Percentiles rank a stretch among this genome's conserved stretches.
Evolutionary conservation across 2,888 invertebrate genomes (phyloP).

Genomic region (Meandrusa payeni): DNA sequence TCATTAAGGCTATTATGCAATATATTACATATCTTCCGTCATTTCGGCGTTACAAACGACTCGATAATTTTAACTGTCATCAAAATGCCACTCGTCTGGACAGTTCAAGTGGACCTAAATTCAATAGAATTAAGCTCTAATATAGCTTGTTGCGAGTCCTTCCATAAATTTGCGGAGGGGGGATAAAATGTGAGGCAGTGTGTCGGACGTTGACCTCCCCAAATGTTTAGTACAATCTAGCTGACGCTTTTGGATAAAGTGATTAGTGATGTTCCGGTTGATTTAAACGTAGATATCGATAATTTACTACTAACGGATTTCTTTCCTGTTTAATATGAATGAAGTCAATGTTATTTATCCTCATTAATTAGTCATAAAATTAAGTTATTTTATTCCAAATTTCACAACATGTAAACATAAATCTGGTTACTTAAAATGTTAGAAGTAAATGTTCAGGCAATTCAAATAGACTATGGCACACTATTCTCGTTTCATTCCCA

Average conservation of each 20-base stretch:
- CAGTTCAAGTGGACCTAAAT: conserved; percentile 42
- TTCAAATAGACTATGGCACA: too few relatives aligned
- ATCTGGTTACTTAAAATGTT: too few relatives aligned
- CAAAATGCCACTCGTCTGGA: conserved; percentile 26
- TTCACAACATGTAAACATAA: too few relatives aligned
- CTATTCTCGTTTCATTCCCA: too few relatives aligned
- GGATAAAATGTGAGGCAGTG: conserved; percentile 67
- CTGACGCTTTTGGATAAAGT: conserved; percentile 54
- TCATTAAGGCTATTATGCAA: conserved; percentile 18
- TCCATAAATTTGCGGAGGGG: conserved; percentile 31
- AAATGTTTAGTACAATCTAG: conserved; percentile 57
- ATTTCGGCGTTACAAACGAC: conserved; percentile 11
- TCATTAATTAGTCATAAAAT: too few relatives aligned
- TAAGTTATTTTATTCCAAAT: too few relatives aligned
- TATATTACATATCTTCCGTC: conserved; percentile 17
- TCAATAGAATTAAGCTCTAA: conserved; percentile 29
- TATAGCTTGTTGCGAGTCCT: conserved; percentile 25
- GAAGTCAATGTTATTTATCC: too few relatives aligned
- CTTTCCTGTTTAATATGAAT: too few relatives aligned
- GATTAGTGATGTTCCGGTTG: conserved; percentile 40
- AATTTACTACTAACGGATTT: conserved; percentile 21
- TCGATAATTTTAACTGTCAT: conserved; percentile 21
- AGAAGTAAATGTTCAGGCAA: too few relatives aligned
- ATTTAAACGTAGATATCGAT: conserved; percentile 26
- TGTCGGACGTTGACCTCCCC: conserved; percentile 64